Evolutionary conservation across 2,113 vertebrate species (phyloP).

Genomic region (Rana temporaria): DNA sequence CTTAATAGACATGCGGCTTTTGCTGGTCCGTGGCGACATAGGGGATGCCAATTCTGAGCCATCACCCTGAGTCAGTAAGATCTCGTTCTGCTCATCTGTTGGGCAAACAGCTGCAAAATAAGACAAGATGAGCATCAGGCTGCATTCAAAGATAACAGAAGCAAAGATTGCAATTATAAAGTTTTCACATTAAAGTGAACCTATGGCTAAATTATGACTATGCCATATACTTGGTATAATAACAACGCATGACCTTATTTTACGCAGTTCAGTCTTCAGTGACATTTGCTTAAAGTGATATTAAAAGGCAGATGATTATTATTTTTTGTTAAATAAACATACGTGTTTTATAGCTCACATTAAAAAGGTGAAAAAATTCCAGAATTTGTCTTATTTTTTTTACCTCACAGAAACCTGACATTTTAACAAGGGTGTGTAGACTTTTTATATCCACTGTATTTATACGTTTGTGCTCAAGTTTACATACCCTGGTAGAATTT

Average conservation of each 20-base stretch:
- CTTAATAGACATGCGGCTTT: slow-evolving; percentile 98
- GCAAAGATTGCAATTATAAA: not conserved
- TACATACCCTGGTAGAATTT: too few relatives aligned
- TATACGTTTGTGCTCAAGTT: too few relatives aligned
- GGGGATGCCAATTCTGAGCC: slow-evolving; percentile 93
- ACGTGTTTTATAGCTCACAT: too few relatives aligned
- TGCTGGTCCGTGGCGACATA: slow-evolving; percentile 98
- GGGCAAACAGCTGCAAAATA: slow-evolving; percentile 86
- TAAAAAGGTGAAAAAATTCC: too few relatives aligned
- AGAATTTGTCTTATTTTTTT: too few relatives aligned
- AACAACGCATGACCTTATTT: slow-evolving; percentile 42
- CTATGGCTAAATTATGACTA: not conserved
- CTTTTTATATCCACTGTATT: too few relatives aligned
- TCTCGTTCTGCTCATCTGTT: slow-evolving; percentile 89
- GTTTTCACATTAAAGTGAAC: not conserved
- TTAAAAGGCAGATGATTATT: too few relatives aligned
- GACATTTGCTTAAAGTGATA: too few relatives aligned
- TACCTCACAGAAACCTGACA: too few relatives aligned
- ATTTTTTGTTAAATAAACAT: too few relatives aligned
- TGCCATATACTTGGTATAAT: not conserved
- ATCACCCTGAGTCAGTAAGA: slow-evolving; percentile 84
- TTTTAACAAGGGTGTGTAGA: too few relatives aligned
- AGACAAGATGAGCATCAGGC: not conserved
- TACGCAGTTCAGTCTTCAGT: too few relatives aligned
- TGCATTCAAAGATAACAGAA: not conserved